Percentiles rank a stretch among this genome's conserved stretches.
Evolutionary conservation across 2,888 invertebrate species (phyloP).

Genomic region (Phyto melanocephala): DNA sequence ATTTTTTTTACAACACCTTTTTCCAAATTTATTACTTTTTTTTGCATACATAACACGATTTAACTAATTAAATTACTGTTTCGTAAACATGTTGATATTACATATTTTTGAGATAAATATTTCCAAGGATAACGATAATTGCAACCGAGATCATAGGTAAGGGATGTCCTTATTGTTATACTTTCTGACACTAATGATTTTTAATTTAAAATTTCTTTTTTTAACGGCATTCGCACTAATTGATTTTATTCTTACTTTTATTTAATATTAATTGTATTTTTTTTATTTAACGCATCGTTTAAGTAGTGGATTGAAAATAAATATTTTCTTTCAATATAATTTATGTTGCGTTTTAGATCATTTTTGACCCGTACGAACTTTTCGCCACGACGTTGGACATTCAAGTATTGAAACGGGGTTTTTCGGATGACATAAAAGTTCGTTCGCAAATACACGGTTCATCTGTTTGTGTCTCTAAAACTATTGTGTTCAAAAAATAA

Average conservation of each 20-base stretch:
- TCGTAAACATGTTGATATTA: no score
- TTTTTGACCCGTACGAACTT: conserved; percentile 64
- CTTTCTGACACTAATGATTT: neutral
- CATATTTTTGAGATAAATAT: neutral
- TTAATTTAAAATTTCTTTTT: neutral
- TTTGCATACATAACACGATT: no score
- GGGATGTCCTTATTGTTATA: neutral
- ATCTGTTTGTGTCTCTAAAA: conserved; percentile 50
- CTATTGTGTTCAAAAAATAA: conserved; percentile 52
- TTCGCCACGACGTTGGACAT: conserved; percentile 64
- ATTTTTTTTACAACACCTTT: no score
- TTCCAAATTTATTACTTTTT: no score
- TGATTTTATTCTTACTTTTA: neutral
- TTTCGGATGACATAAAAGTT: conserved; percentile 63
- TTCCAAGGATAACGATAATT: conserved; percentile 6
- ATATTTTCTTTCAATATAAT: conserved; percentile 29
- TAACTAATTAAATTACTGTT: no score
- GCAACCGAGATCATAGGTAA: neutral
- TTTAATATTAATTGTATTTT: conserved; percentile 1
- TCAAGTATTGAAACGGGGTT: conserved; percentile 60
- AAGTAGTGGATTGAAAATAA: neutral
- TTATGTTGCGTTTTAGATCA: conserved; percentile 33
- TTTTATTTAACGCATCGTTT: conserved; percentile 20
- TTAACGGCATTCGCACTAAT: neutral
- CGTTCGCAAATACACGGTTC: conserved; percentile 61